Percentiles rank a stretch among this genome's conserved stretches.
Conservation (phyloP, 2,888 invertebrate species). For the Muschampia plurimacula region DNA sequence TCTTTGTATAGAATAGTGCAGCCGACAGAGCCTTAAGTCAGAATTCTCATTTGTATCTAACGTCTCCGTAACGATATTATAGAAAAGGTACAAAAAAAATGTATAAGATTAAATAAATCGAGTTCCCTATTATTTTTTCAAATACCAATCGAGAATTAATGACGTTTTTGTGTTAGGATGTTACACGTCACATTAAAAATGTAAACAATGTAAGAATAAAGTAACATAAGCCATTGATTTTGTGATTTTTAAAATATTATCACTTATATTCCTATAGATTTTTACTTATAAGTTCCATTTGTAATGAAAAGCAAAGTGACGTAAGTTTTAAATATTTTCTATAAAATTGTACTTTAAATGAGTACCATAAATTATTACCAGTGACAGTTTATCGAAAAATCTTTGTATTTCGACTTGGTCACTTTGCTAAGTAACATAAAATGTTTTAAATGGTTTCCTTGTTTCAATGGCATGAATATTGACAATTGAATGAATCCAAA, state of each 20-base stretch:
- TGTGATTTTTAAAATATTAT: conserved; percentile 12
- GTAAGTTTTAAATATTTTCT: background rate
- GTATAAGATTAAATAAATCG: background rate
- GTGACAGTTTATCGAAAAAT: background rate
- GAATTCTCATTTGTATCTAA: background rate
- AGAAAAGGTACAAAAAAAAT: background rate
- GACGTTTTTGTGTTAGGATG: background rate
- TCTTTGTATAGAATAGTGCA: background rate
- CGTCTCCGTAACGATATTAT: background rate
- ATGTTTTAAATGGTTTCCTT: conserved; percentile 7
- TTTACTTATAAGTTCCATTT: background rate
- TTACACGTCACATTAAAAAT: background rate
- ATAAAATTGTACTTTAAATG: background rate
- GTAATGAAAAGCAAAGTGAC: background rate
- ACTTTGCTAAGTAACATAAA: conserved; percentile 8
- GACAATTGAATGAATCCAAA: conserved; percentile 5
- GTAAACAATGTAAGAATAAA: background rate
- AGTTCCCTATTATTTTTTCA: background rate
- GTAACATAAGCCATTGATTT: conserved; percentile 13
- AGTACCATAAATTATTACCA: background rate
- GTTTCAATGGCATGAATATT: background rate
- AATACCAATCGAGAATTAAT: conserved; percentile 3
- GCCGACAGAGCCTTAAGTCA: background rate
- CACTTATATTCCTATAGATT: background rate
- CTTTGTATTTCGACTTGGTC: conserved; percentile 4